These are phyloP conservation scores for Rhombomys opimus DNA, from an alignment of 2,113 vertebrate genomes.

Conservation along the genomic window DNA sequence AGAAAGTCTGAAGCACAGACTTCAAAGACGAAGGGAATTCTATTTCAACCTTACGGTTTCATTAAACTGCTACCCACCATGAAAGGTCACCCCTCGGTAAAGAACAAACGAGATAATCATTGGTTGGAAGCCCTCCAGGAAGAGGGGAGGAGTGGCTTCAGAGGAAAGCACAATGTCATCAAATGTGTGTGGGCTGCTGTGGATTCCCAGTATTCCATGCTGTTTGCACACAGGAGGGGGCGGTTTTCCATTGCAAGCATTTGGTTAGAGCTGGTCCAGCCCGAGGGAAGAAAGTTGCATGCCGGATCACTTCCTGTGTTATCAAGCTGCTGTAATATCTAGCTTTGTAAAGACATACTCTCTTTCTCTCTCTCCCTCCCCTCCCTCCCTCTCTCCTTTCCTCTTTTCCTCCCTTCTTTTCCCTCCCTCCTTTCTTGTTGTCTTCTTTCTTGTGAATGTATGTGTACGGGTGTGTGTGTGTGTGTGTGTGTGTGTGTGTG, in stretches of 20 bases:
- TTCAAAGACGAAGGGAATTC: constrained; percentile 67
- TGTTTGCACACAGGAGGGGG: constrained; percentile 69
- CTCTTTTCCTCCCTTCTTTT: no score
- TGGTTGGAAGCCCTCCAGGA: constrained; percentile 75
- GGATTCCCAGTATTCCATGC: background rate
- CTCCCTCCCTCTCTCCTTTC: no score
- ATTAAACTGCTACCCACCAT: constrained; percentile 57
- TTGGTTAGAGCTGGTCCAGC: constrained; percentile 73
- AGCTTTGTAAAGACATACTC: background rate
- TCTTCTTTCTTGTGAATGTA: background rate
- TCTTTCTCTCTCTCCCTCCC: no score
- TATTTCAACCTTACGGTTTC: constrained; percentile 72
- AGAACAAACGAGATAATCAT: constrained; percentile 77
- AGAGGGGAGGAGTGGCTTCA: constrained; percentile 65
- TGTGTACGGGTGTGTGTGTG: background rate
- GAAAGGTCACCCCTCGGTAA: constrained; percentile 78
- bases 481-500: background rate
- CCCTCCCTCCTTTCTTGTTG: no score
- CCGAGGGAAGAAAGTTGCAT: constrained; percentile 61
- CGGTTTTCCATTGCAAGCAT: constrained; percentile 73
- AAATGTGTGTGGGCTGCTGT: constrained; percentile 62
- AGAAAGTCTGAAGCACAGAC: constrained; percentile 44
- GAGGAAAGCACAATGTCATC: constrained; percentile 44
- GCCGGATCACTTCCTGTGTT: constrained; percentile 53
- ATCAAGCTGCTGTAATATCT: constrained; percentile 37